phyloP scores from a whole-genome alignment of 2,113 vertebrate genomes.

The Excalfactoria chinensis region DNA sequence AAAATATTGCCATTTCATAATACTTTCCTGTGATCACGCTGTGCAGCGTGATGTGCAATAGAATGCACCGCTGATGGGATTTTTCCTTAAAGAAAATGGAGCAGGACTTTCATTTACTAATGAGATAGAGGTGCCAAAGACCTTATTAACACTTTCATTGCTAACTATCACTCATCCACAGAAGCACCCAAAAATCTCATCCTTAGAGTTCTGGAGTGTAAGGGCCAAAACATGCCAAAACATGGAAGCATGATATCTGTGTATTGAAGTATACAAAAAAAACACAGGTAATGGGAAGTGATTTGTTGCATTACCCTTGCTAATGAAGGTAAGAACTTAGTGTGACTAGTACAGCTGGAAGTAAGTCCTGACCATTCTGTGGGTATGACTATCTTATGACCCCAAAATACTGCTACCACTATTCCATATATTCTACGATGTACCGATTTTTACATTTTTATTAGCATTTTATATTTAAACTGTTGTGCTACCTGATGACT shows the following conservation, averaged over 20 bases:
- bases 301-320: conserved; percentile 18
- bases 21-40: conserved; percentile 49
- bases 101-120: conserved; percentile 52
- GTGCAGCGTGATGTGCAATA: conserved; percentile 35
- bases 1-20: conserved; percentile 18
- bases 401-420: not conserved
- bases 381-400: conserved; percentile 8
- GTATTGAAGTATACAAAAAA: not conserved
- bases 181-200: conserved; percentile 55
- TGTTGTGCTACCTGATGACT: conserved; percentile 54
- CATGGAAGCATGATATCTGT: conserved; percentile 52
- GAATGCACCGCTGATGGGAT: not conserved
- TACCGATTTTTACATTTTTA: conserved; percentile 70
- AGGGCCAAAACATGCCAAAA: conserved; percentile 53
- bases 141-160: conserved; percentile 15
- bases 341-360: not conserved
- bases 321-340: conserved; percentile 11
- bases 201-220: conserved; percentile 52
- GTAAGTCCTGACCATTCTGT: not conserved
- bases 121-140: conserved; percentile 77
- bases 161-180: conserved; percentile 36
- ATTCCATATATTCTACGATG: not conserved
- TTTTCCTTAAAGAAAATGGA: conserved; percentile 39
- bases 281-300: not conserved
- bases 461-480: conserved; percentile 69